A percentile compares a stretch with the other conserved stretches of the same genome.
These are phyloP conservation scores for Zelostemma sp. DNA, from an alignment of 1,140 invertebrate genomes.

Conservation along the genomic window DNA sequence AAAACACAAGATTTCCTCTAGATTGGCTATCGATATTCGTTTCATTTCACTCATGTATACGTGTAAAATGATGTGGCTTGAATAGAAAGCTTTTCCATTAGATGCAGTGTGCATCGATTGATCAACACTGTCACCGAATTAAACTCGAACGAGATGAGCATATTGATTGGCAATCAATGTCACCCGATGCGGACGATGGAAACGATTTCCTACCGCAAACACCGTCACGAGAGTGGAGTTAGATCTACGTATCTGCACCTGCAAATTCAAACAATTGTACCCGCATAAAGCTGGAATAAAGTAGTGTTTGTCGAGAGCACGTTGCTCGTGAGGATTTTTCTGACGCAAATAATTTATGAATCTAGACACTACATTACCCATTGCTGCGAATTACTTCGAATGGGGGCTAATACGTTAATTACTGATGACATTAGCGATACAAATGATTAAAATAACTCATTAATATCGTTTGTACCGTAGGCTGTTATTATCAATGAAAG, in stretches of 20 bases:
- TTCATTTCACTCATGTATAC: background rate
- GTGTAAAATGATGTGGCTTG: slow-evolving; percentile 10
- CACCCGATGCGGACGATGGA: slow-evolving; percentile 53
- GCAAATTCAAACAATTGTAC: slow-evolving; percentile 49
- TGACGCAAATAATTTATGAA: slow-evolving; percentile 35
- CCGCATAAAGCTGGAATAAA: slow-evolving; percentile 40
- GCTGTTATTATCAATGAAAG: too few relatives aligned
- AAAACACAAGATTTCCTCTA: too few relatives aligned
- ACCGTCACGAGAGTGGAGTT: slow-evolving; percentile 41
- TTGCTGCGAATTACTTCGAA: background rate
- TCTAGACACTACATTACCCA: slow-evolving; percentile 28
- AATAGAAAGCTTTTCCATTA: slow-evolving; percentile 32
- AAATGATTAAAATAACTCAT: too few relatives aligned
- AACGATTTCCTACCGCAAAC: slow-evolving; percentile 60
- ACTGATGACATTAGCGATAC: too few relatives aligned
- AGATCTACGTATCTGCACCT: slow-evolving; percentile 35
- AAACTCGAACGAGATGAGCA: slow-evolving; percentile 68
- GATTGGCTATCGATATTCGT: background rate
- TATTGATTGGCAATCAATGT: slow-evolving; percentile 71
- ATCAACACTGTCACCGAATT: slow-evolving; percentile 70
- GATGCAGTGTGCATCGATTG: slow-evolving; percentile 61
- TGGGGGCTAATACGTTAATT: too few relatives aligned
- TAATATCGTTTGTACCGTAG: too few relatives aligned
- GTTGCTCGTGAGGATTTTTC: slow-evolving; percentile 42
- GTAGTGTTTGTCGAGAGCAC: slow-evolving; percentile 30